phyloP scores from a whole-genome alignment of 2,797 vertebrate species.

The Glyptemys insculpta region DNA sequence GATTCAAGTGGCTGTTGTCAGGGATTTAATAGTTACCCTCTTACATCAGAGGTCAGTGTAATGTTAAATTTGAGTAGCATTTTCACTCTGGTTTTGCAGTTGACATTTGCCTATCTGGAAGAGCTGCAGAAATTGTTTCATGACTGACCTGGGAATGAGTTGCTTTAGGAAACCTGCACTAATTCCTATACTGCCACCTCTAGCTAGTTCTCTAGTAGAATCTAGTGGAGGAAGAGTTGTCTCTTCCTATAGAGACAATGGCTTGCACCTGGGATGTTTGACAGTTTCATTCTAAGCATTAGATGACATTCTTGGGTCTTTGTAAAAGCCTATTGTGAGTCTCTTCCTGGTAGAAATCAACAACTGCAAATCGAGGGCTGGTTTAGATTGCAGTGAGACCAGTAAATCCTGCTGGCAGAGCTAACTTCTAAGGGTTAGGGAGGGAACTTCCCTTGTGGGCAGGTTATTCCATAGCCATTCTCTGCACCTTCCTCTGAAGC shows the following conservation, averaged over 20 bases:
- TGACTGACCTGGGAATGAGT: conserved; percentile 1
- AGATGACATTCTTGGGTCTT: conserved; percentile 44
- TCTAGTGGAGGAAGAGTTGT: not conserved
- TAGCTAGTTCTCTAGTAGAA: conserved; percentile 28
- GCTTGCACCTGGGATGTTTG: conserved; percentile 55
- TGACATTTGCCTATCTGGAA: not conserved
- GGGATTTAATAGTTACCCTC: not conserved
- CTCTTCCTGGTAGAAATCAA: not conserved
- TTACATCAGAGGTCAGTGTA: not conserved
- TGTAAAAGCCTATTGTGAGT: conserved; percentile 45
- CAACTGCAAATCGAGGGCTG: not conserved
- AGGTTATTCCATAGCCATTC: conserved; percentile 31
- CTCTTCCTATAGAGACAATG: not conserved
- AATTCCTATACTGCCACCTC: not conserved
- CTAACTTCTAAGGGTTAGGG: conserved; percentile 43
- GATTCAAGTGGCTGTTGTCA: not conserved
- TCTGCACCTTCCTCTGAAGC: not conserved
- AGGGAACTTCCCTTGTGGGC: conserved; percentile 19
- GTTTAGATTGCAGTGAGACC: conserved; percentile 4
- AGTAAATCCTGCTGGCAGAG: conserved; percentile 60
- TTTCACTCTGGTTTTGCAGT: conserved; percentile 6
- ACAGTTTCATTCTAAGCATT: conserved; percentile 53
- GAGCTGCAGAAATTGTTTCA: not conserved
- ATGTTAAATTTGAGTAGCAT: not conserved
- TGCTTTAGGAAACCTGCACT: conserved; percentile 32